Evolutionary conservation across 2,888 invertebrate genomes (phyloP).

Genomic region (Sisyra terminalis): DNA sequence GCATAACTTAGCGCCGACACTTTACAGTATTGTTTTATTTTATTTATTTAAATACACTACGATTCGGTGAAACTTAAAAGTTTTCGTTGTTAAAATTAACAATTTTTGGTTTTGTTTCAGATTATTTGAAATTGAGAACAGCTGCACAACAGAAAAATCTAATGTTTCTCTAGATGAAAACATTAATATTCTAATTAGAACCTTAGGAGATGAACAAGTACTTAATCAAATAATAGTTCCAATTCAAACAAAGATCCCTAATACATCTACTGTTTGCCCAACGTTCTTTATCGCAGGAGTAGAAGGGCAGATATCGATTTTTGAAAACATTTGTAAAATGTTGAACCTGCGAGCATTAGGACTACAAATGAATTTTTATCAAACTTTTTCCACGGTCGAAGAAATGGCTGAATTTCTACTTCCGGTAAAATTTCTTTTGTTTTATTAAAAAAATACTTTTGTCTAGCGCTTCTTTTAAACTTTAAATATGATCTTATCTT

Average conservation of each 20-base stretch:
- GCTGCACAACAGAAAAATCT: neutral
- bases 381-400: conserved; percentile 28
- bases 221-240: conserved; percentile 33
- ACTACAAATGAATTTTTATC: conserved; percentile 34
- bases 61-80: too few relatives aligned
- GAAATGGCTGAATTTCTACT: conserved; percentile 34
- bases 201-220: conserved; percentile 15
- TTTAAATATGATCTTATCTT: too few relatives aligned
- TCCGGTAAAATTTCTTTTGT: conserved; percentile 31
- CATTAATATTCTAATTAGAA: neutral
- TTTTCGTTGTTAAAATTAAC: too few relatives aligned
- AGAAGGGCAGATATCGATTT: conserved; percentile 41
- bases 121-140: too few relatives aligned
- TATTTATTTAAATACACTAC: too few relatives aligned
- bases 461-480: too few relatives aligned
- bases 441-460: too few relatives aligned
- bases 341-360: conserved; percentile 34
- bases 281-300: conserved; percentile 48
- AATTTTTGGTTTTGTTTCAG: too few relatives aligned
- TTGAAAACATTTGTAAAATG: conserved; percentile 28
- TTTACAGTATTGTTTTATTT: too few relatives aligned
- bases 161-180: neutral
- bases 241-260: conserved; percentile 24
- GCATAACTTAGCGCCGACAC: too few relatives aligned
- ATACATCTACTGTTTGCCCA: conserved; percentile 18